phyloP scores from a whole-genome alignment of 2,797 vertebrate species.

The Botia kubotai region DNA sequence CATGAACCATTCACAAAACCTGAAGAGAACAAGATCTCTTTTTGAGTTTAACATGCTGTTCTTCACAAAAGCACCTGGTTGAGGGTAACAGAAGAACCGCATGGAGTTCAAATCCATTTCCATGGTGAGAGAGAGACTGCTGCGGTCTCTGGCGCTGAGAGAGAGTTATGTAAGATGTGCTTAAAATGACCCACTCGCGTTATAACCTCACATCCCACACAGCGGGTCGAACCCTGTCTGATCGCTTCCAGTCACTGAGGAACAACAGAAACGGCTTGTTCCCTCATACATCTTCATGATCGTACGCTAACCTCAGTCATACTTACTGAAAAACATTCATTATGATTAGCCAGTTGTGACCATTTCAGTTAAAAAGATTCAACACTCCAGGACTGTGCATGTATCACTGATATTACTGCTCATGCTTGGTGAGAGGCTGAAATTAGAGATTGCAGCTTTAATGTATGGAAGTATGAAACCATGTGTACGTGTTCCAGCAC shows the following conservation, averaged over 20 bases:
- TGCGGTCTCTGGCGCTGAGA: slow-evolving; percentile 47
- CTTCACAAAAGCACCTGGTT: background rate
- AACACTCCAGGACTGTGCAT: no score
- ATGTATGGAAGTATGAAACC: background rate
- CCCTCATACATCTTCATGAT: no score
- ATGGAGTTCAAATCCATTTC: background rate
- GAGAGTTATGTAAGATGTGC: slow-evolving; percentile 57
- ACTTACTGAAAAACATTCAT: background rate
- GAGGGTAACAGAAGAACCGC: background rate
- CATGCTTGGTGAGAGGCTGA: no score
- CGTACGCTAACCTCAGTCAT: background rate
- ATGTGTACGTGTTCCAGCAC: no score
- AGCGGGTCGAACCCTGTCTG: slow-evolving; percentile 59
- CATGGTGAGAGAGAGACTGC: background rate
- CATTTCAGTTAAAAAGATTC: no score
- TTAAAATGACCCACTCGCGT: slow-evolving; percentile 56
- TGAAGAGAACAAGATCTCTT: background rate
- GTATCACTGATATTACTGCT: no score
- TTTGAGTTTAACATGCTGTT: background rate
- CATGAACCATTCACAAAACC: background rate
- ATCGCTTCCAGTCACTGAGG: slow-evolving; percentile 49
- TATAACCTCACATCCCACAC: slow-evolving; percentile 59
- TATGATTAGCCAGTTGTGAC: no score
- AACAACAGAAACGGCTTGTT: background rate
- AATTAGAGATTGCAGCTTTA: no score